These are phyloP conservation scores for Pissodes strobi DNA, from an alignment of 1,140 invertebrate species.

Conservation along the genomic window DNA sequence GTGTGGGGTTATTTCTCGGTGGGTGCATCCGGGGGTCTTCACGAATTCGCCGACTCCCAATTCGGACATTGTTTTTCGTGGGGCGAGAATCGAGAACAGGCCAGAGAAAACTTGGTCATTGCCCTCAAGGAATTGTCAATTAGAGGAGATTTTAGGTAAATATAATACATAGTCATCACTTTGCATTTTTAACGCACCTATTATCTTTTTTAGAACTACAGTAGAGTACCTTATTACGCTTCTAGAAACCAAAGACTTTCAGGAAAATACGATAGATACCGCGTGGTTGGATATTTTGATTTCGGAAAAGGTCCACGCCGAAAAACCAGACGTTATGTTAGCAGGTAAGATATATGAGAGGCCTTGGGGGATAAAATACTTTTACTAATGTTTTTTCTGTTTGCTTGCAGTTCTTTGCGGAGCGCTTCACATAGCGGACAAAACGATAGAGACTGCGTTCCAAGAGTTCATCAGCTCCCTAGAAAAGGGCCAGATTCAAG, in stretches of 20 bases:
- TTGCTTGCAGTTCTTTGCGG: conserved; percentile 86
- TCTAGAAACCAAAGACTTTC: conserved; percentile 89
- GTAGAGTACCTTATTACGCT: conserved; percentile 97
- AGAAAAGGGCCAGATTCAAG: conserved; percentile 94
- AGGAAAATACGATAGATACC: conserved; percentile 79
- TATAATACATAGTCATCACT: background rate
- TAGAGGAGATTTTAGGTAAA: conserved; percentile 83
- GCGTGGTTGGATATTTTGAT: conserved; percentile 97
- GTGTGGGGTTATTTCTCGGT: conserved; percentile 99
- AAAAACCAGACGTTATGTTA: conserved; percentile 92
- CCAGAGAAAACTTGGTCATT: conserved; percentile 93
- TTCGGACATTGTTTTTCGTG: conserved; percentile 99
- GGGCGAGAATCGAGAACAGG: conserved; percentile 97
- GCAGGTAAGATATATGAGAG: conserved; percentile 63
- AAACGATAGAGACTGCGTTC: conserved; percentile 82
- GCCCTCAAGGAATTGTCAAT: conserved; percentile 97
- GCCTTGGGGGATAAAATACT: no score
- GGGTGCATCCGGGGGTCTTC: conserved; percentile 93
- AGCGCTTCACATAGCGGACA: conserved; percentile 93
- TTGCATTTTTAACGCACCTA: background rate
- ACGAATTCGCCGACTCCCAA: conserved; percentile 99
- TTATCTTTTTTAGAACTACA: conserved; percentile 72
- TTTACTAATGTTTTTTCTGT: no score
- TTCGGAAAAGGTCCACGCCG: conserved; percentile 89
- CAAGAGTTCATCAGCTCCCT: conserved; percentile 90